Percentiles rank a stretch among this genome's conserved stretches.
Conservation (phyloP, 2,797 vertebrate genomes). For the Pachyuromys duprasi region DNA sequence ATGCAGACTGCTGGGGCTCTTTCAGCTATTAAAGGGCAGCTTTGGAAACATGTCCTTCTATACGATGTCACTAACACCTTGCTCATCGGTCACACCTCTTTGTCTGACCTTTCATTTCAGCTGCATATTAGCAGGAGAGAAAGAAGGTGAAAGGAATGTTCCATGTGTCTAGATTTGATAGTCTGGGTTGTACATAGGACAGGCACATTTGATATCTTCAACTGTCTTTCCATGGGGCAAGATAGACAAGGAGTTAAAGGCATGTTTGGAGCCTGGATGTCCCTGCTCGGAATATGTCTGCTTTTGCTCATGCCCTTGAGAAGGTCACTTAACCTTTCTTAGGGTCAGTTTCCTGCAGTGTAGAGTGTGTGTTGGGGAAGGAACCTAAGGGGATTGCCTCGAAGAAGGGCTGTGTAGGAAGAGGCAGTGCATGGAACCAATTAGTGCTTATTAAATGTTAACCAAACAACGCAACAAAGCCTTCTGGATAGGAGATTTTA, state of each 20-base stretch:
- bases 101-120: neutral
- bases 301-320: slow-evolving; percentile 37
- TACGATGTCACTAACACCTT: neutral
- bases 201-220: neutral
- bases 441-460: neutral
- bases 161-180: neutral
- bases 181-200: neutral
- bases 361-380: slow-evolving; percentile 7
- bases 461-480: slow-evolving; percentile 9
- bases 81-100: neutral
- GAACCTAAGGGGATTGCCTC: neutral
- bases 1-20: neutral
- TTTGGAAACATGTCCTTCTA: neutral
- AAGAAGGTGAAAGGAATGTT: neutral
- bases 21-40: neutral
- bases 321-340: neutral
- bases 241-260: neutral
- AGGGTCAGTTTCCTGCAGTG: slow-evolving; percentile 21
- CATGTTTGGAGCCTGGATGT: neutral
- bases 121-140: neutral
- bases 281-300: neutral
- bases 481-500: neutral
- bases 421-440: neutral
- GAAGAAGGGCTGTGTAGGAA: neutral
- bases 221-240: neutral